Evolutionary conservation across 2,888 invertebrate species (phyloP).

Genomic region (Dioctria linearis): DNA sequence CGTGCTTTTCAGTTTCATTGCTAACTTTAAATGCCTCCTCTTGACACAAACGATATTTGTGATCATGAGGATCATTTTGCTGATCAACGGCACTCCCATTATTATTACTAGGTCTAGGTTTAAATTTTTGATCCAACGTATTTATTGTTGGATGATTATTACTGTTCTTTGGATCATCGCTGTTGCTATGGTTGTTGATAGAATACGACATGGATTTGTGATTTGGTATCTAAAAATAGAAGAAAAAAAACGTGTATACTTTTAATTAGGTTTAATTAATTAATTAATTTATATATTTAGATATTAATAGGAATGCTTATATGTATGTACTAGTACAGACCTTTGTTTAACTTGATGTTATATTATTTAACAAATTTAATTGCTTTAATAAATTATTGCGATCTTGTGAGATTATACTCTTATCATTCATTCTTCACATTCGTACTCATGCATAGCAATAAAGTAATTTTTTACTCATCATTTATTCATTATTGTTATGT

Average conservation of each 20-base stretch:
- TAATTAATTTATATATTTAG: too few relatives aligned
- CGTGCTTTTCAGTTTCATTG: slow-evolving; percentile 35
- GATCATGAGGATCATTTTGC: slow-evolving; percentile 14
- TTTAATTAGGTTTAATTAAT: too few relatives aligned
- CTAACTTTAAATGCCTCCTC: slow-evolving; percentile 46
- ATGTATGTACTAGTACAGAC: too few relatives aligned
- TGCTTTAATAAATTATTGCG: too few relatives aligned
- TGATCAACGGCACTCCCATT: neutral
- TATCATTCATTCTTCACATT: too few relatives aligned
- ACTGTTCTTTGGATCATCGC: slow-evolving; percentile 11
- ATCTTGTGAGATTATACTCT: too few relatives aligned
- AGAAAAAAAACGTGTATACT: neutral
- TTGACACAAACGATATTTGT: slow-evolving; percentile 43
- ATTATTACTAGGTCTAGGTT: slow-evolving; percentile 21
- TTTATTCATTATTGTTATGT: too few relatives aligned
- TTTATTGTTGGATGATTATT: slow-evolving; percentile 2
- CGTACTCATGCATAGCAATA: too few relatives aligned
- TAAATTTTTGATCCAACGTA: slow-evolving; percentile 29
- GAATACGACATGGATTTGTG: slow-evolving; percentile 31
- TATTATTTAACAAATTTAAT: too few relatives aligned
- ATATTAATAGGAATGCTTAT: too few relatives aligned
- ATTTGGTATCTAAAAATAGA: slow-evolving; percentile 32
- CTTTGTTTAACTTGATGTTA: too few relatives aligned
- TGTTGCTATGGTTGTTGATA: slow-evolving; percentile 7
- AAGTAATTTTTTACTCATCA: too few relatives aligned